These are phyloP conservation scores for Nycticorax nycticorax DNA, from an alignment of 2,113 vertebrate species.

Conservation along the genomic window DNA sequence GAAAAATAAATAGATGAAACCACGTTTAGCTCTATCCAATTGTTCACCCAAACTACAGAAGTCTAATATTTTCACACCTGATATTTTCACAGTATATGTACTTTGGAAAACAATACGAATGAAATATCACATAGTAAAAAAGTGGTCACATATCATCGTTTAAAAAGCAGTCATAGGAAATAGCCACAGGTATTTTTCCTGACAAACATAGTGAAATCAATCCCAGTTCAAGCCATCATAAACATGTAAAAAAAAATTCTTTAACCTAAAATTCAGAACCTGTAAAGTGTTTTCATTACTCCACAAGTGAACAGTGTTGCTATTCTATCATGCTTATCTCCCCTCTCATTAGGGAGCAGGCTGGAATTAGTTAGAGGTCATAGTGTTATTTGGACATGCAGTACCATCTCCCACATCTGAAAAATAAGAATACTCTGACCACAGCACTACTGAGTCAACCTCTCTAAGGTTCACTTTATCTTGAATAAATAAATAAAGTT, in stretches of 20 bases:
- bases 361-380: neutral
- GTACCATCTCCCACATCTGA: neutral
- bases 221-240: neutral
- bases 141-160: neutral
- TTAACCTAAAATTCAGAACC: neutral
- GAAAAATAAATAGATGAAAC: neutral
- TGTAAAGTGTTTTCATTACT: neutral
- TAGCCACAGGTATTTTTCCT: neutral
- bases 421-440: neutral
- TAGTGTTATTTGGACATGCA: neutral
- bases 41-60: neutral
- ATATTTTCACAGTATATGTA: neutral
- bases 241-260: neutral
- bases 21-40: neutral
- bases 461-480: neutral
- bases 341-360: neutral
- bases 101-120: neutral
- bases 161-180: neutral
- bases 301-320: neutral
- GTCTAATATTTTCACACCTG: neutral
- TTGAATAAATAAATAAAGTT: conserved; percentile 20
- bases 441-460: neutral
- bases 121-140: neutral
- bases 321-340: neutral
- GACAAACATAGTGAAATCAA: neutral